phyloP scores from a whole-genome alignment of 2,113 vertebrate genomes.

The Pachyramphus minor region DNA sequence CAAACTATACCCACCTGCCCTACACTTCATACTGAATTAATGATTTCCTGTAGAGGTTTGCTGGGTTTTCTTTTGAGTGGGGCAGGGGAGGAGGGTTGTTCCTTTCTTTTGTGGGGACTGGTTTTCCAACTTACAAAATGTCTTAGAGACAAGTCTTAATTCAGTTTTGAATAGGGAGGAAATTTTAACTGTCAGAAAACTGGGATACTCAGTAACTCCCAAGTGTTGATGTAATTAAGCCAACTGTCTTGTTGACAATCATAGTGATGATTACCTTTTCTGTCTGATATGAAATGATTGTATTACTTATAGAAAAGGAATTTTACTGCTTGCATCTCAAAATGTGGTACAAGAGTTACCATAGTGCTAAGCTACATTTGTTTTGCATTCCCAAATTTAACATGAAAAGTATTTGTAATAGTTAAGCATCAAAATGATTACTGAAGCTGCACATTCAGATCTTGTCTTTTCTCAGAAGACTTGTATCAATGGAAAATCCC shows the following conservation, averaged over 20 bases:
- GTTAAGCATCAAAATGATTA: slow-evolving; percentile 38
- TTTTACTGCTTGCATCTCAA: neutral
- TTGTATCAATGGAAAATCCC: slow-evolving; percentile 43
- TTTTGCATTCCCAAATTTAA: slow-evolving; percentile 19
- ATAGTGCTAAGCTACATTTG: neutral
- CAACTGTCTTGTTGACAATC: neutral
- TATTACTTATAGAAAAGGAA: neutral
- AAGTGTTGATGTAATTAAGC: neutral
- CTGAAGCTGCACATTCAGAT: slow-evolving; percentile 23
- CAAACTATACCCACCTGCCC: neutral
- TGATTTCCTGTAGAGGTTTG: neutral
- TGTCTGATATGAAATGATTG: neutral
- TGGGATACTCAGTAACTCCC: neutral
- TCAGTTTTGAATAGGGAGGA: neutral
- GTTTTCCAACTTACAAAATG: neutral
- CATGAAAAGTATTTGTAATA: neutral
- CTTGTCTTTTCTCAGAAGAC: slow-evolving; percentile 33
- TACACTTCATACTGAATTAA: fast-evolving
- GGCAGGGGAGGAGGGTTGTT: fast-evolving
- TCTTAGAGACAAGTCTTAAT: neutral
- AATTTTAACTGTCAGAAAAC: neutral
- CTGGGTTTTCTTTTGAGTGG: neutral
- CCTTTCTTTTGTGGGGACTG: fast-evolving
- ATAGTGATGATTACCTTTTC: neutral
- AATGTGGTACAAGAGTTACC: neutral